Evolutionary conservation across 2,113 vertebrate genomes (phyloP).

Genomic region (Hoplias malabaricus): DNA sequence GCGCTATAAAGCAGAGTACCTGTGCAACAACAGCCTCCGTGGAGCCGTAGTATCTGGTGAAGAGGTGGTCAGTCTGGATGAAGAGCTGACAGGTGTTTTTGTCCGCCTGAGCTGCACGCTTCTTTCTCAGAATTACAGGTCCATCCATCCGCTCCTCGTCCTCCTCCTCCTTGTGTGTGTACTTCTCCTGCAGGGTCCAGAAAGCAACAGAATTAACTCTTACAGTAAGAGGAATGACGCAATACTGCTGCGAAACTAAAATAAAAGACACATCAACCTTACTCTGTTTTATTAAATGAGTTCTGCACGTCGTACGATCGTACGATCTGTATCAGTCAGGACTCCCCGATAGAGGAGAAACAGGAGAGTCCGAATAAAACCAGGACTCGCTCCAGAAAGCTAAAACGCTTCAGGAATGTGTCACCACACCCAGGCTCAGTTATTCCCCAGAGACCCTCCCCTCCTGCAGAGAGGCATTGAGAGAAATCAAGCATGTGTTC

Average conservation of each 20-base stretch:
- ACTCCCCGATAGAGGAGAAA: background rate
- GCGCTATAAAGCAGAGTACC: slow-evolving; percentile 60
- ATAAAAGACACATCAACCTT: too few relatives aligned
- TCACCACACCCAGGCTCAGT: background rate
- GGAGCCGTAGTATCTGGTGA: slow-evolving; percentile 83
- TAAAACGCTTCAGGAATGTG: background rate
- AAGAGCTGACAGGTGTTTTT: slow-evolving; percentile 95
- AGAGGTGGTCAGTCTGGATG: slow-evolving; percentile 96
- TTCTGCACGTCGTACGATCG: too few relatives aligned
- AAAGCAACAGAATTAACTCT: background rate
- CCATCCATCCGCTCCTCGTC: slow-evolving; percentile 50
- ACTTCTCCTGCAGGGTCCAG: slow-evolving; percentile 47
- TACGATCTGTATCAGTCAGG: background rate
- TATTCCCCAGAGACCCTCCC: background rate
- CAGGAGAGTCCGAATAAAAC: background rate
- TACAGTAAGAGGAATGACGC: background rate
- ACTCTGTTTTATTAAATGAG: too few relatives aligned
- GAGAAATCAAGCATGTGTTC: background rate
- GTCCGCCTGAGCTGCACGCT: slow-evolving; percentile 83
- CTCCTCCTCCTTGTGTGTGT: slow-evolving; percentile 29
- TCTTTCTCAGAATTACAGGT: slow-evolving; percentile 84
- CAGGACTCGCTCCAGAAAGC: background rate
- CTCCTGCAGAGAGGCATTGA: background rate
- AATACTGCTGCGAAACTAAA: background rate
- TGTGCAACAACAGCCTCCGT: slow-evolving; percentile 95